A percentile compares a stretch with the other conserved stretches of the same genome.
Evolutionary conservation across 2,888 invertebrate species (phyloP).

Genomic region (Adela reaumurella): DNA sequence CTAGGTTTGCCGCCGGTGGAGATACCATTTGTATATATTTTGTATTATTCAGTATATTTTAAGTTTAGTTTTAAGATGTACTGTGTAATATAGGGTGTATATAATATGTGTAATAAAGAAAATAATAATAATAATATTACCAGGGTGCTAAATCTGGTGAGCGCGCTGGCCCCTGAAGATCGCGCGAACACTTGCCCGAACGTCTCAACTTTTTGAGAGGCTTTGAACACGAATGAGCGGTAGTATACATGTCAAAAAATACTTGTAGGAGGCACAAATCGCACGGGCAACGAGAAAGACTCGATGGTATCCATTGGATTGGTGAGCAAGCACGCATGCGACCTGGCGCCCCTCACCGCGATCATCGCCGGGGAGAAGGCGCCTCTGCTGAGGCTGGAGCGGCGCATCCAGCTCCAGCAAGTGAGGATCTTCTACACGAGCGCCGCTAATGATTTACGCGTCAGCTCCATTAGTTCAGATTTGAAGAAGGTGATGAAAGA

Average conservation of each 20-base stretch:
- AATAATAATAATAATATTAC: too few relatives aligned
- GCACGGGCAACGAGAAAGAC: constrained; percentile 62
- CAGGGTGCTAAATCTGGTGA: too few relatives aligned
- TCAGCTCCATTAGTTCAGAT: constrained; percentile 68
- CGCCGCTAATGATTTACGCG: constrained; percentile 66
- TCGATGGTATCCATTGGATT: constrained; percentile 86
- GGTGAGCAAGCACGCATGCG: constrained; percentile 71
- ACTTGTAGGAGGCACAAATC: constrained; percentile 64
- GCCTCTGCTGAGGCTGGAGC: constrained; percentile 54
- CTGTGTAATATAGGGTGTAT: too few relatives aligned
- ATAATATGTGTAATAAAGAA: too few relatives aligned
- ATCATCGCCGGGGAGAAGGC: constrained; percentile 56
- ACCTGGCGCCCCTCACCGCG: constrained; percentile 75
- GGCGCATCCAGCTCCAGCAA: constrained; percentile 54
- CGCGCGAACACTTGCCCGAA: too few relatives aligned
- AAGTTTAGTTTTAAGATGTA: too few relatives aligned
- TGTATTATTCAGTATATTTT: too few relatives aligned
- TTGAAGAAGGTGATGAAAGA: constrained; percentile 61
- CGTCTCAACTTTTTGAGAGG: neutral
- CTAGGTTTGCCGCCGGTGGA: too few relatives aligned
- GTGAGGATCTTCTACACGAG: constrained; percentile 72
- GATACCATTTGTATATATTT: too few relatives aligned
- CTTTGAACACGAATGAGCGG: neutral
- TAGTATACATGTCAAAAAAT: neutral
- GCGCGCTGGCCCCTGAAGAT: too few relatives aligned